A percentile compares a stretch with the other conserved stretches of the same genome.
These are phyloP conservation scores for Phodopus roborovskii DNA, from an alignment of 2,113 vertebrate species.

Conservation along the genomic window DNA sequence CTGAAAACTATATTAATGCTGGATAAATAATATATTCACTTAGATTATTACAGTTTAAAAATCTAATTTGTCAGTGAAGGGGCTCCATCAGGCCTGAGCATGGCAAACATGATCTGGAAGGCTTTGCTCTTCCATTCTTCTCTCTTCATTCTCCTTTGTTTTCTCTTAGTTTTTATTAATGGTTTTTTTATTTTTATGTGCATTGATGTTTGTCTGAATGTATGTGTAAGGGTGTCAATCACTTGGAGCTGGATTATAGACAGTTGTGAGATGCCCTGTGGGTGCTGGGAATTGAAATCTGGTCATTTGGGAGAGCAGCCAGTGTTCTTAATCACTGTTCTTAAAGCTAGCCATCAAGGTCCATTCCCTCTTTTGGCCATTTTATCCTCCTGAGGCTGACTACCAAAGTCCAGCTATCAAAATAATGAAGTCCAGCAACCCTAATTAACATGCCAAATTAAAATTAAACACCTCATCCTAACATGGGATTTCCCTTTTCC, in stretches of 20 bases:
- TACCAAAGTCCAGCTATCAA: not conserved
- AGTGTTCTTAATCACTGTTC: not conserved
- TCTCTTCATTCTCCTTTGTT: not conserved
- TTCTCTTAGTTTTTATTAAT: not conserved
- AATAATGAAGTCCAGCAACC: not conserved
- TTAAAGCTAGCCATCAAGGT: not conserved
- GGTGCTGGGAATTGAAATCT: not conserved
- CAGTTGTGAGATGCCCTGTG: not conserved
- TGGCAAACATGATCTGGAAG: not conserved
- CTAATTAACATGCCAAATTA: not conserved
- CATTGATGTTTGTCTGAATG: not conserved
- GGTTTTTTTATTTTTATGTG: not conserved
- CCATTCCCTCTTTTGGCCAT: not conserved
- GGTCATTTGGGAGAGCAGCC: not conserved
- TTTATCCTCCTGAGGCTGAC: not conserved
- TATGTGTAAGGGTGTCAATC: not conserved
- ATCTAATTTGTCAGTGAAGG: not conserved
- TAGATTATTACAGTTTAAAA: slow-evolving; percentile 41
- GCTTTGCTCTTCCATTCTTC: not conserved
- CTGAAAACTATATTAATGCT: not conserved
- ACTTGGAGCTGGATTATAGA: not conserved
- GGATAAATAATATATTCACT: slow-evolving; percentile 6
- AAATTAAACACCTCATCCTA: not conserved
- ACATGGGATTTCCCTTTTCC: not conserved
- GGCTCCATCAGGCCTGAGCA: not conserved